Conservation (phyloP, 2,113 vertebrate genomes). For the Erythrolamprus reginae region DNA sequence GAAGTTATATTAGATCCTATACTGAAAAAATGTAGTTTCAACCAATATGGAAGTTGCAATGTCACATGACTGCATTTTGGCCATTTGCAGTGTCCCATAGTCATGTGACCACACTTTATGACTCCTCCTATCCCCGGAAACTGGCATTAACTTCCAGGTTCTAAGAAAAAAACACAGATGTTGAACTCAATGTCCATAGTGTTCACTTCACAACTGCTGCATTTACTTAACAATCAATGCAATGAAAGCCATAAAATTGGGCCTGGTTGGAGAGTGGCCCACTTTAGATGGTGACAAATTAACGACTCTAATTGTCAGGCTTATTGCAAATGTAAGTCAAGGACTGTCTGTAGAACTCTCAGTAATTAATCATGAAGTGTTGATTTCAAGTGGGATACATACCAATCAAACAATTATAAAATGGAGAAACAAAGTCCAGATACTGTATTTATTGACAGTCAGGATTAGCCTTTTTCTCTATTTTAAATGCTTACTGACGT, state of each 20-base stretch:
- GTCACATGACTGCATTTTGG: background rate
- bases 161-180: background rate
- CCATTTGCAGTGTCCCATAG: background rate
- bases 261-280: background rate
- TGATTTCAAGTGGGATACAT: background rate
- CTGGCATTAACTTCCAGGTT: background rate
- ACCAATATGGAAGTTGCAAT: background rate
- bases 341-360: background rate
- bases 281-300: background rate
- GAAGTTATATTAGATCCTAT: background rate
- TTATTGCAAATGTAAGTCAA: background rate
- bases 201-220: background rate
- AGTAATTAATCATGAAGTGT: background rate
- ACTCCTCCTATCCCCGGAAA: rapidly evolving
- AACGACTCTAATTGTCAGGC: background rate
- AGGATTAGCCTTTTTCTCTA: background rate
- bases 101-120: background rate
- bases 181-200: background rate
- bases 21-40: background rate
- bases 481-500: background rate
- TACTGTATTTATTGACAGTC: background rate
- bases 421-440: background rate
- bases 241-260: background rate
- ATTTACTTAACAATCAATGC: background rate
- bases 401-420: background rate